These are phyloP conservation scores for Orycteropus afer DNA, from an alignment of 2,113 vertebrate genomes.

Conservation along the genomic window DNA sequence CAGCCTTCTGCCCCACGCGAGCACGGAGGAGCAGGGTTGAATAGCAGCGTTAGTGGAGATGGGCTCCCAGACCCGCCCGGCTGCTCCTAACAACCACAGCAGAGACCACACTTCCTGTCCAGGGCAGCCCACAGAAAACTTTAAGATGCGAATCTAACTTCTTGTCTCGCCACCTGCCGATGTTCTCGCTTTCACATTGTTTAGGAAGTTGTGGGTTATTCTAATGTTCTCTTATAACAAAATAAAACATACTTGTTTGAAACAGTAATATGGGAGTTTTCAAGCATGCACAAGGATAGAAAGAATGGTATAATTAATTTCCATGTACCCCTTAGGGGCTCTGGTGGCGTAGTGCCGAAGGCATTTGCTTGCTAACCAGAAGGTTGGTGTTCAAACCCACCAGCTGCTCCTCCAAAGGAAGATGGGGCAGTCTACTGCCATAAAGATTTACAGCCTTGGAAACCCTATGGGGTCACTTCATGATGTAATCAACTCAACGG, in stretches of 20 bases:
- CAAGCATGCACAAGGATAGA: not conserved
- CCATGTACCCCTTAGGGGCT: not conserved
- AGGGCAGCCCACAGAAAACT: too few species aligned
- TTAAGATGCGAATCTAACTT: not conserved
- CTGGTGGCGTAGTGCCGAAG: too few species aligned
- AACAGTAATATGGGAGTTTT: not conserved
- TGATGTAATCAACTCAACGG: too few species aligned
- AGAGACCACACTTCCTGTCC: not conserved
- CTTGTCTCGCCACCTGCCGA: not conserved
- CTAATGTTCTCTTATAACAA: not conserved
- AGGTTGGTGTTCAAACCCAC: too few species aligned
- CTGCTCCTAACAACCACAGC: constrained; percentile 52
- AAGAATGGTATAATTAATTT: not conserved
- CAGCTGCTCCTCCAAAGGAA: too few species aligned
- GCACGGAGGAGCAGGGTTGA: constrained; percentile 65
- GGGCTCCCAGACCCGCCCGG: constrained; percentile 26
- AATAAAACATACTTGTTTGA: not conserved
- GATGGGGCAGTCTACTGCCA: too few species aligned
- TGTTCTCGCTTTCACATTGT: not conserved
- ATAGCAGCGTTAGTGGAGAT: constrained; percentile 50
- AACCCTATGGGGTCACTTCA: too few species aligned
- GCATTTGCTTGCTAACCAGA: too few species aligned
- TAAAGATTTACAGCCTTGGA: too few species aligned
- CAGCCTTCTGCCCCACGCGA: constrained; percentile 58
- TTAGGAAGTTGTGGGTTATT: not conserved